Conservation (phyloP, 2,888 invertebrate genomes). For the Pilophorus perplexus region DNA sequence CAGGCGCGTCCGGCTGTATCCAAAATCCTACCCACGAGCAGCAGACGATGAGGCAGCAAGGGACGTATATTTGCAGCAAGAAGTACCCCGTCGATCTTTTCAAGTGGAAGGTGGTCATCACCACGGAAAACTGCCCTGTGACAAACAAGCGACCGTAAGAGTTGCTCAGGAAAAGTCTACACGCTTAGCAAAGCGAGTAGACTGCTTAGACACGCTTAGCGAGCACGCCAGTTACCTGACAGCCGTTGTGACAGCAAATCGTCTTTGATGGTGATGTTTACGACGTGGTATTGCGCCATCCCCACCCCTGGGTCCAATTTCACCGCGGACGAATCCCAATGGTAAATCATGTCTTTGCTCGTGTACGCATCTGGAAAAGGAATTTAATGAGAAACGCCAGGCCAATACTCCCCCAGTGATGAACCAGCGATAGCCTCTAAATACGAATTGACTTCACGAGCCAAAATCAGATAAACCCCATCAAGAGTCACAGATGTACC, state of each 20-base stretch:
- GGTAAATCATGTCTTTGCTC: slow-evolving; percentile 58
- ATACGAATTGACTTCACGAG: no score
- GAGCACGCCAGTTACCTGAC: slow-evolving; percentile 6
- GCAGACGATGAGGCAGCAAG: slow-evolving; percentile 63
- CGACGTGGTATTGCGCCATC: slow-evolving; percentile 60
- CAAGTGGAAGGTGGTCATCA: slow-evolving; percentile 52
- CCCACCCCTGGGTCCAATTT: slow-evolving; percentile 57
- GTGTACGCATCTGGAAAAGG: slow-evolving; percentile 57
- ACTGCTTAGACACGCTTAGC: no score
- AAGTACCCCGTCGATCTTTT: slow-evolving; percentile 56
- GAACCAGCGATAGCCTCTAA: no score
- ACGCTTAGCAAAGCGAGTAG: no score
- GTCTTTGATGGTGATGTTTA: slow-evolving; percentile 55
- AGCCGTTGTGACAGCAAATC: slow-evolving; percentile 9
- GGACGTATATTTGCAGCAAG: slow-evolving; percentile 63
- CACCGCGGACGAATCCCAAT: slow-evolving; percentile 56
- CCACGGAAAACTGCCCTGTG: slow-evolving; percentile 51
- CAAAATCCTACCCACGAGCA: slow-evolving; percentile 65
- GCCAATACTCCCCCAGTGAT: not conserved
- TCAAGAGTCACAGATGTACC: no score
- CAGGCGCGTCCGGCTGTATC: slow-evolving; percentile 66
- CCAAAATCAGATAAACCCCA: no score
- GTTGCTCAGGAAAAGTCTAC: no score
- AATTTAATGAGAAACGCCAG: no score
- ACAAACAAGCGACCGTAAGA: not conserved